Conservation (phyloP, 2,113 vertebrate genomes). For the Oryctolagus cuniculus region mOryCun1.1 NC_091442.1:115309501-115310000, state of each 20-base stretch:
- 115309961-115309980: not conserved
- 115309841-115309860: not conserved
- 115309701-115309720: not conserved
- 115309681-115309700: not conserved
- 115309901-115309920: not conserved
- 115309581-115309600: not conserved
- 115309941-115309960: not conserved
- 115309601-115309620: not conserved
- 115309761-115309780: not conserved
- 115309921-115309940: not conserved
- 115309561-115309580: too few species aligned
- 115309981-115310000: constrained; percentile 38
- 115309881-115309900: not conserved
- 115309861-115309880: not conserved
- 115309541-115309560: not conserved
- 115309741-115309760: not conserved
- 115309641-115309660: too few species aligned
- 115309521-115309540: not conserved
- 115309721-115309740: constrained; percentile 8
- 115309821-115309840: not conserved
- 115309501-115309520: not conserved
- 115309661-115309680: not conserved
- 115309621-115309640: too few species aligned
- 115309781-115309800: not conserved
- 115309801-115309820: not conserved